phyloP scores from a whole-genome alignment of 2,888 invertebrate genomes.

The Laspeyria flexula region DNA sequence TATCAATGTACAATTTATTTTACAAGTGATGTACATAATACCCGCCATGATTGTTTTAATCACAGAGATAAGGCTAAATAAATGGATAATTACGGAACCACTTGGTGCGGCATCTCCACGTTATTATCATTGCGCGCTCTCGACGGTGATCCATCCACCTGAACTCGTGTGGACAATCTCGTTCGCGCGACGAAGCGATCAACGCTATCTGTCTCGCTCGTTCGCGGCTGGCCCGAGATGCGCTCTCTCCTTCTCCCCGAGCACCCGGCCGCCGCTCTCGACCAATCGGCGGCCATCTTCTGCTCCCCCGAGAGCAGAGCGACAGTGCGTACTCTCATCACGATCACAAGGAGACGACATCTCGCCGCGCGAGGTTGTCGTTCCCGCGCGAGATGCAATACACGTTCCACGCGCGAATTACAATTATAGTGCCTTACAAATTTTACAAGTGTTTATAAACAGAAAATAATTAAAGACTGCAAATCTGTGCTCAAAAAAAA shows the following conservation, averaged over 20 bases:
- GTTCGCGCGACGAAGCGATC: conserved; percentile 74
- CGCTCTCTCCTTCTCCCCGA: conserved; percentile 80
- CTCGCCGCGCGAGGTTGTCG: conserved; percentile 83
- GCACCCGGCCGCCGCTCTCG: conserved; percentile 74
- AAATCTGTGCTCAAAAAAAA: conserved; percentile 73
- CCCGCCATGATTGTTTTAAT: conserved; percentile 55
- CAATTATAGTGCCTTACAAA: conserved; percentile 66
- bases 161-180: conserved; percentile 78
- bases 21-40: conserved; percentile 31
- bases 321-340: conserved; percentile 86
- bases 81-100: conserved; percentile 62
- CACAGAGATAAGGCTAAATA: conserved; percentile 57
- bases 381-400: conserved; percentile 66
- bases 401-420: conserved; percentile 64
- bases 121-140: conserved; percentile 78
- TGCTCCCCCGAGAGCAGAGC: conserved; percentile 86
- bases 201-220: conserved; percentile 75
- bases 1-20: too few relatives aligned
- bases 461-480: conserved; percentile 52
- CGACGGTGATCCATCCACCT: conserved; percentile 71
- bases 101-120: conserved; percentile 75
- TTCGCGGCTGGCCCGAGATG: conserved; percentile 68
- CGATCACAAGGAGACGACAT: conserved; percentile 82
- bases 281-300: conserved; percentile 84
- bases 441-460: conserved; percentile 57